Evolutionary conservation across 2,113 vertebrate genomes (phyloP).

Genomic region (Prolemur simus): DNA sequence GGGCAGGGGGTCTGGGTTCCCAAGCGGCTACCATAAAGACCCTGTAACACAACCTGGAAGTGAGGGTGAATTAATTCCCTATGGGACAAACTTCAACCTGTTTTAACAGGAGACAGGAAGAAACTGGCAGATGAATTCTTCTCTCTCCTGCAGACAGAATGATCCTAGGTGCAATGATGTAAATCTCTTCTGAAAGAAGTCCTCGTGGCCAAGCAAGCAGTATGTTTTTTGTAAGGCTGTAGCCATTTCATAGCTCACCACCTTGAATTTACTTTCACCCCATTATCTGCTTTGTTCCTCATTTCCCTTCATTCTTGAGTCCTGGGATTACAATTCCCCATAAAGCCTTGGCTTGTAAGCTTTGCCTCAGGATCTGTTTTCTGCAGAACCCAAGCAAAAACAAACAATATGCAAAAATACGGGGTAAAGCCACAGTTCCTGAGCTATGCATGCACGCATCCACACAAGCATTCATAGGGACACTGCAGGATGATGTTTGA

Average conservation of each 20-base stretch:
- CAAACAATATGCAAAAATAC: neutral
- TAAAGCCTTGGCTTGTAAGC: neutral
- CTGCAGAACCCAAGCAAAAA: neutral
- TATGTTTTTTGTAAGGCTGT: neutral
- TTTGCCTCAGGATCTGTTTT: neutral
- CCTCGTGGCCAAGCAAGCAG: neutral
- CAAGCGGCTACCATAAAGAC: neutral
- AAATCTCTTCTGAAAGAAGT: neutral
- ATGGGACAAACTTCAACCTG: neutral
- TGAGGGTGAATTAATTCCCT: neutral
- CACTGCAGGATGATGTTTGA: neutral
- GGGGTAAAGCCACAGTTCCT: neutral
- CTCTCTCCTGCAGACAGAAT: neutral
- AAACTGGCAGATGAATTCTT: neutral
- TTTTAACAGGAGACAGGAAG: neutral
- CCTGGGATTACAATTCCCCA: neutral
- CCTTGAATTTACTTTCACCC: neutral
- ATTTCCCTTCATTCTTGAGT: neutral
- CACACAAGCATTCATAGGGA: neutral
- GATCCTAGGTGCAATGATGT: neutral
- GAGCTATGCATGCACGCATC: neutral
- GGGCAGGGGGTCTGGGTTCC: neutral
- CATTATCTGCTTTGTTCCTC: neutral
- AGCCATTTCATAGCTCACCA: neutral
- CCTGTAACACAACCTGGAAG: neutral